phyloP scores from a whole-genome alignment of 2,888 invertebrate genomes.

The Xestoiulus laeticollis region DNA sequence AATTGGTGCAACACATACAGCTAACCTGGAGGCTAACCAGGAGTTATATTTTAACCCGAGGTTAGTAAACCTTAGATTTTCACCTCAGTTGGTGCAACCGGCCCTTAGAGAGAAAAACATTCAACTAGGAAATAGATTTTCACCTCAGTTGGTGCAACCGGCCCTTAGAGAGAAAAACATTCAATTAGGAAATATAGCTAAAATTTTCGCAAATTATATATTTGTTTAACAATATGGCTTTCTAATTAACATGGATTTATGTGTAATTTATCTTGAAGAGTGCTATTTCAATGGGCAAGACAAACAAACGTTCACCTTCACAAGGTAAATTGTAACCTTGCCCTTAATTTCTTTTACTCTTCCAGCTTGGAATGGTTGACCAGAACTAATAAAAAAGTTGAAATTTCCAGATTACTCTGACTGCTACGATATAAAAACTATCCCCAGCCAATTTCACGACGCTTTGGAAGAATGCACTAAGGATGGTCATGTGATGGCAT shows the following conservation, averaged over 20 bases:
- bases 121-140: too few species aligned
- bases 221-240: neutral
- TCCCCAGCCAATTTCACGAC: neutral
- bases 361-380: neutral
- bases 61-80: too few species aligned
- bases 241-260: neutral
- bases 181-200: too few species aligned
- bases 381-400: neutral
- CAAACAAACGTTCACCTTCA: neutral
- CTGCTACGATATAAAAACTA: neutral
- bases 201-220: too few species aligned
- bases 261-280: neutral
- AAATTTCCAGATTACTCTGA: neutral
- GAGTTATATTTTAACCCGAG: too few species aligned
- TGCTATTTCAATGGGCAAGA: too few species aligned
- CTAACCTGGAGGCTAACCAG: too few species aligned
- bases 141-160: too few species aligned
- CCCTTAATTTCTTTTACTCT: neutral
- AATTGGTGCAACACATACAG: too few species aligned
- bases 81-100: too few species aligned
- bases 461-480: neutral
- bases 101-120: too few species aligned
- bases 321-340: neutral
- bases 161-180: too few species aligned
- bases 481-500: neutral